Conservation (phyloP, 2,113 vertebrate genomes). For the Sapayoa aenigma region DNA sequence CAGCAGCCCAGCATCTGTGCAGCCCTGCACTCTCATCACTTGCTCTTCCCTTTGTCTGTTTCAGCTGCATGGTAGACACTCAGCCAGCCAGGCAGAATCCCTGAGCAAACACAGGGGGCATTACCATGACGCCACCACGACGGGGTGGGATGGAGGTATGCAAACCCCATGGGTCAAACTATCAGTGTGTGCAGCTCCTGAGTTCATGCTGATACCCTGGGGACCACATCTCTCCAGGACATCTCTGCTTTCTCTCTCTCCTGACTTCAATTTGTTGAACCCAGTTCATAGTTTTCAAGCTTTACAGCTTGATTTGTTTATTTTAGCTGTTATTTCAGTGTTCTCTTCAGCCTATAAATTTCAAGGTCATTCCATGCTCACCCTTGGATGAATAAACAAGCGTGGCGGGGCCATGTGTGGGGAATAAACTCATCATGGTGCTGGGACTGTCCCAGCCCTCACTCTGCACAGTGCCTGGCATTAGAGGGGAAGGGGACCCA, state of each 20-base stretch:
- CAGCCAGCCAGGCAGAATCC: fast-evolving
- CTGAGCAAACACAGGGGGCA: not conserved
- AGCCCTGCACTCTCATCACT: not conserved
- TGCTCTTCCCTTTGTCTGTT: not conserved
- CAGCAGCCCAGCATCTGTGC: not conserved
- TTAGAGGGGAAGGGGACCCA: not conserved
- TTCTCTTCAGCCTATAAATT: constrained; percentile 66
- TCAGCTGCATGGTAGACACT: not conserved
- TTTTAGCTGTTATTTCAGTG: constrained; percentile 56
- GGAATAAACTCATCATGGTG: not conserved
- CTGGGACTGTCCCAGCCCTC: not conserved
- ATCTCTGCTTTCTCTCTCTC: not conserved
- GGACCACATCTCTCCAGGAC: not conserved
- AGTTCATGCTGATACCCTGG: fast-evolving
- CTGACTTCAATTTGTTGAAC: not conserved
- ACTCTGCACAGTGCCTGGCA: not conserved
- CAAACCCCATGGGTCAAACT: not conserved
- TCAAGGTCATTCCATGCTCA: constrained; percentile 59
- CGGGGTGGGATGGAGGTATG: fast-evolving
- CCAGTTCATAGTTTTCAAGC: constrained; percentile 33
- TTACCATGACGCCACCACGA: not conserved
- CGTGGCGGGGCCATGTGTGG: not conserved
- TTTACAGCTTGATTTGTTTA: constrained; percentile 62
- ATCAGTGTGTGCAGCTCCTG: not conserved
- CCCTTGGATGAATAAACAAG: constrained; percentile 58